Percentiles rank a stretch among this genome's conserved stretches.
These are phyloP conservation scores for Calypte anna DNA, from an alignment of 2,113 vertebrate species.

Conservation along the genomic window DNA sequence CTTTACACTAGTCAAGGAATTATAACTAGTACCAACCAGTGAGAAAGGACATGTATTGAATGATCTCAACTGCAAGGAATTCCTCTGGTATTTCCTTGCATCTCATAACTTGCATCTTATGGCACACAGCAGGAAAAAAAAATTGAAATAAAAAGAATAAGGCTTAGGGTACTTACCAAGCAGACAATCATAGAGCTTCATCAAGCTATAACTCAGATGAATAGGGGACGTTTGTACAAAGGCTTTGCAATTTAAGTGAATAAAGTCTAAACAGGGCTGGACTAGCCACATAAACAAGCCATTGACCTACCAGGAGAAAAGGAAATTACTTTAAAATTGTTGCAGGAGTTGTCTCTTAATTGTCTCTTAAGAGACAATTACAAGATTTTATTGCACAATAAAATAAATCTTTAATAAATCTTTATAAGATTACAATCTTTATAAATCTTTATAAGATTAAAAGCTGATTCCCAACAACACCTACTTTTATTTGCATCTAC, in stretches of 20 bases:
- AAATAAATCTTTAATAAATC: background rate
- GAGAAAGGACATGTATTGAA: background rate
- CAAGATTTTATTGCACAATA: background rate
- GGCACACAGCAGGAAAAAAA: background rate
- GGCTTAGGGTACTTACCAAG: slow-evolving; percentile 78
- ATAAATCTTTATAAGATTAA: background rate
- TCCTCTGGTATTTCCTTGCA: background rate
- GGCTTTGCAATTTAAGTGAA: slow-evolving; percentile 80
- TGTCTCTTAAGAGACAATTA: background rate
- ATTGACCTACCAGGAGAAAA: slow-evolving; percentile 77
- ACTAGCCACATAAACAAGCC: slow-evolving; percentile 90
- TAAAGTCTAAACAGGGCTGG: slow-evolving; percentile 88
- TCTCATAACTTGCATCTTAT: background rate
- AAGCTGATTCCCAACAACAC: background rate
- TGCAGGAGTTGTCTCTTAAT: background rate
- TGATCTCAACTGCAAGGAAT: background rate
- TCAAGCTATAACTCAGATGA: slow-evolving; percentile 85
- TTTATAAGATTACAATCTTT: background rate
- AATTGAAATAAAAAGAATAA: background rate
- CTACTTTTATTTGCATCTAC: background rate
- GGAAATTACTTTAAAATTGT: background rate
- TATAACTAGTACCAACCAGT: background rate
- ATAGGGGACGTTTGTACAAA: slow-evolving; percentile 85
- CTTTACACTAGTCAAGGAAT: background rate
- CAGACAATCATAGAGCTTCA: slow-evolving; percentile 86